Conservation (phyloP, 2,797 vertebrate species). For the Tolypeutes matacus region DNA sequence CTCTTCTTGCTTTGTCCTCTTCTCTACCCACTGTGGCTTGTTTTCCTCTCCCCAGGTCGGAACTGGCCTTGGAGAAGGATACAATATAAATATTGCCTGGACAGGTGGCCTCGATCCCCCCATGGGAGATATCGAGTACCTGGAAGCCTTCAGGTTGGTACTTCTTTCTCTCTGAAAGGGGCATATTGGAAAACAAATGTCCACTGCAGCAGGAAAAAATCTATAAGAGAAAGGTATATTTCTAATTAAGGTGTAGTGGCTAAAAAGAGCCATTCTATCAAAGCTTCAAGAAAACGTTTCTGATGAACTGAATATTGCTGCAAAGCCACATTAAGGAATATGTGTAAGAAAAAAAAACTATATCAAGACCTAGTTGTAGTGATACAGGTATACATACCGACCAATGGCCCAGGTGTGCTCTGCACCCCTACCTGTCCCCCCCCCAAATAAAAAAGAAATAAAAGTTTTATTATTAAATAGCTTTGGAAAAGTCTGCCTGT, state of each 20-base stretch:
- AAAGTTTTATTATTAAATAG: constrained; percentile 22
- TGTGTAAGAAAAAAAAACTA: not conserved
- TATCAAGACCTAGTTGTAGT: not conserved
- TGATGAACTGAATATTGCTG: not conserved
- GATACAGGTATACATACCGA: not conserved
- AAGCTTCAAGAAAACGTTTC: not conserved
- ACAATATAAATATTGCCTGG: constrained; percentile 91
- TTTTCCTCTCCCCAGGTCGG: constrained; percentile 87
- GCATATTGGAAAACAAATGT: constrained; percentile 26
- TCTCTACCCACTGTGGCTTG: constrained; percentile 76
- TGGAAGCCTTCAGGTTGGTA: constrained; percentile 90
- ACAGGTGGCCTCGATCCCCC: constrained; percentile 92
- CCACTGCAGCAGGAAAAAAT: not conserved
- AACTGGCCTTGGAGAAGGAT: constrained; percentile 88
- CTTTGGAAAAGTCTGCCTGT: constrained; percentile 51
- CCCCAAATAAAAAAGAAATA: not conserved
- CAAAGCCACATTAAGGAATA: constrained; percentile 9
- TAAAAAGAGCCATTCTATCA: constrained; percentile 34
- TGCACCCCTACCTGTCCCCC: too few species aligned
- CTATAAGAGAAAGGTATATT: constrained; percentile 18
- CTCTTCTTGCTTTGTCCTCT: constrained; percentile 57
- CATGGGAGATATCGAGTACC: constrained; percentile 89
- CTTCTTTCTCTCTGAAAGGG: constrained; percentile 46
- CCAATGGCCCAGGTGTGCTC: not conserved
- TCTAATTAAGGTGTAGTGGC: constrained; percentile 25